Evolutionary conservation across 2,113 vertebrate species (phyloP).

Genomic region (Engystomops pustulosus): DNA sequence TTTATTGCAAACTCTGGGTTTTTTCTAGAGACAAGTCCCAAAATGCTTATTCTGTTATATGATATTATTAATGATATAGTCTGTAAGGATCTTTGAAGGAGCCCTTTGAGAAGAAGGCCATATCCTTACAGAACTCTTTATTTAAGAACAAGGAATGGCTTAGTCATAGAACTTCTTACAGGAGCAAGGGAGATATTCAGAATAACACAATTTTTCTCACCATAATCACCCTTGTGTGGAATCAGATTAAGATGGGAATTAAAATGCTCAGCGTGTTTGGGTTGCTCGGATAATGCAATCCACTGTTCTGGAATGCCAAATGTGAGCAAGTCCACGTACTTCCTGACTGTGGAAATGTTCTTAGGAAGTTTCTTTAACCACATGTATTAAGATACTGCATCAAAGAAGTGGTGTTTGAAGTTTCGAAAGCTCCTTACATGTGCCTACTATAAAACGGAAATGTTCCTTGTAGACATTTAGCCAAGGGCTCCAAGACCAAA

Average conservation of each 20-base stretch:
- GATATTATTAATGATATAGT: background rate
- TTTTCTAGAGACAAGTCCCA: too few species aligned
- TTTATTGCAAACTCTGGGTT: too few species aligned
- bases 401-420: constrained; percentile 30
- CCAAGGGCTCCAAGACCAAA: background rate
- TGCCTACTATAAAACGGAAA: constrained; percentile 31
- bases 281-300: constrained; percentile 44
- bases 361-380: constrained; percentile 45
- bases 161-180: constrained; percentile 1
- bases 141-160: background rate
- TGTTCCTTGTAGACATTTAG: constrained; percentile 16
- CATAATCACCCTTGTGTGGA: constrained; percentile 33
- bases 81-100: background rate
- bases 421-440: constrained; percentile 6
- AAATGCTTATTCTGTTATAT: background rate
- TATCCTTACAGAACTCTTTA: background rate
- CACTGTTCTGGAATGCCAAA: constrained; percentile 48
- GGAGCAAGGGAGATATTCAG: background rate
- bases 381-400: constrained; percentile 50
- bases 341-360: constrained; percentile 51
- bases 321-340: constrained; percentile 41
- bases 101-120: too few species aligned
- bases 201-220: constrained; percentile 41
- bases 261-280: constrained; percentile 39
- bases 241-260: constrained; percentile 41